A percentile compares a stretch with the other conserved stretches of the same genome.
Conservation (phyloP, 2,113 vertebrate genomes). For the Carassius auratus region DNA sequence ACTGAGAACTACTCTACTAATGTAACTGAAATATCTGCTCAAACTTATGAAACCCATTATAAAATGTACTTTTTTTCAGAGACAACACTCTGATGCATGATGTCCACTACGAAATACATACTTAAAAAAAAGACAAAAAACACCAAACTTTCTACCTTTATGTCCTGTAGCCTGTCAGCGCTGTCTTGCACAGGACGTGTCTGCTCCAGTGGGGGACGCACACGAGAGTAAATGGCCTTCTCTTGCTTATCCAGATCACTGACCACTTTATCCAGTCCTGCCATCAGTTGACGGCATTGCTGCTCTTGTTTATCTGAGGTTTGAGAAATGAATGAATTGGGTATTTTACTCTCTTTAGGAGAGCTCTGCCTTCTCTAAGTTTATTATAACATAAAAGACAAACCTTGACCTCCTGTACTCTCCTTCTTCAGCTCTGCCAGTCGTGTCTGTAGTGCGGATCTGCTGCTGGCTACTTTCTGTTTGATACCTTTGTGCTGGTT, state of each 20-base stretch:
- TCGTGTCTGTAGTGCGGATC: constrained; percentile 75
- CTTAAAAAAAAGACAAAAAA: neutral
- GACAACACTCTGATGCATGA: neutral
- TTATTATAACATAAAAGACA: neutral
- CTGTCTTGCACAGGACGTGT: constrained; percentile 88
- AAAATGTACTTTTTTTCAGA: neutral
- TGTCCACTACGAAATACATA: neutral
- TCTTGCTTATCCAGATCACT: constrained; percentile 82
- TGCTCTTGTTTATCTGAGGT: constrained; percentile 83
- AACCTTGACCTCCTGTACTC: constrained; percentile 74
- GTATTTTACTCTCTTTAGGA: neutral
- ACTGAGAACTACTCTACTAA: neutral
- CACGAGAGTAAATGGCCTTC: constrained; percentile 82
- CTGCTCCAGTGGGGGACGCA: constrained; percentile 90
- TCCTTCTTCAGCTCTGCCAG: constrained; percentile 81
- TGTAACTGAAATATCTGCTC: neutral
- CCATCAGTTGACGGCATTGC: constrained; percentile 90
- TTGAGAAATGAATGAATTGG: neutral
- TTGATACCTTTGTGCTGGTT: constrained; percentile 78
- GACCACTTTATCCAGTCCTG: constrained; percentile 84
- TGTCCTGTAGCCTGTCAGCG: constrained; percentile 83
- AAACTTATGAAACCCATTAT: neutral
- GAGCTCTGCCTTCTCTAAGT: too few relatives aligned
- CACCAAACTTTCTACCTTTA: constrained; percentile 76
- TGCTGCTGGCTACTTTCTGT: constrained; percentile 81